These are phyloP conservation scores for Hylaeus volcanicus DNA, from an alignment of 1,140 invertebrate genomes.

Conservation along the genomic window DNA sequence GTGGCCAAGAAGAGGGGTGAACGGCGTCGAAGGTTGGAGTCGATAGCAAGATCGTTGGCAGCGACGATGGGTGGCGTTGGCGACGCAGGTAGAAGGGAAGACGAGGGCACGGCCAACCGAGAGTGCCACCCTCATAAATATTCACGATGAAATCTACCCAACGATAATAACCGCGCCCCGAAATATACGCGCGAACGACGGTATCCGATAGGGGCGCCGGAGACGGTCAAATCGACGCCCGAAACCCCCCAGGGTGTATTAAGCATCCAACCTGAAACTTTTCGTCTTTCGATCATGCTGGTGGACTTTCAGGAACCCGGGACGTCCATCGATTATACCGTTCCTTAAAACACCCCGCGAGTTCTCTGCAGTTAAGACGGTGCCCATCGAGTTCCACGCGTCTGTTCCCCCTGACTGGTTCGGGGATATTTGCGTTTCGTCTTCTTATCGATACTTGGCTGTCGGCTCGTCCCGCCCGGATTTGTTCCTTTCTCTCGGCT, in stretches of 20 bases:
- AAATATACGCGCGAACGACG: slow-evolving; percentile 71
- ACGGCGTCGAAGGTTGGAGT: slow-evolving; percentile 47
- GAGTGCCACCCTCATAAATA: slow-evolving; percentile 75
- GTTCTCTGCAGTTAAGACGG: not conserved
- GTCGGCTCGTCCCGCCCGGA: slow-evolving; percentile 53
- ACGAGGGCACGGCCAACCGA: slow-evolving; percentile 51
- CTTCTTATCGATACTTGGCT: slow-evolving; percentile 33
- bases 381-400: not conserved
- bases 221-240: slow-evolving; percentile 42
- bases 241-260: slow-evolving; percentile 51
- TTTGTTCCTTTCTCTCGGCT: slow-evolving; percentile 42
- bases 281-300: slow-evolving; percentile 29
- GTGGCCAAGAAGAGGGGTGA: slow-evolving; percentile 26
- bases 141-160: slow-evolving; percentile 80
- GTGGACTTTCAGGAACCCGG: not conserved
- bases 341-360: not conserved
- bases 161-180: slow-evolving; percentile 77
- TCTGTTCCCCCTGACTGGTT: not conserved
- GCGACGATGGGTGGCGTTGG: slow-evolving; percentile 1
- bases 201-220: slow-evolving; percentile 63
- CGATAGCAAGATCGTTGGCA: slow-evolving; percentile 53
- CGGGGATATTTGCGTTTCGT: slow-evolving; percentile 49
- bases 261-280: slow-evolving; percentile 34
- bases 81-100: slow-evolving; percentile 36
- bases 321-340: too few species aligned